Evolutionary conservation across 1,140 invertebrate species (phyloP).

Genomic region (Cydia fagiglandana): DNA sequence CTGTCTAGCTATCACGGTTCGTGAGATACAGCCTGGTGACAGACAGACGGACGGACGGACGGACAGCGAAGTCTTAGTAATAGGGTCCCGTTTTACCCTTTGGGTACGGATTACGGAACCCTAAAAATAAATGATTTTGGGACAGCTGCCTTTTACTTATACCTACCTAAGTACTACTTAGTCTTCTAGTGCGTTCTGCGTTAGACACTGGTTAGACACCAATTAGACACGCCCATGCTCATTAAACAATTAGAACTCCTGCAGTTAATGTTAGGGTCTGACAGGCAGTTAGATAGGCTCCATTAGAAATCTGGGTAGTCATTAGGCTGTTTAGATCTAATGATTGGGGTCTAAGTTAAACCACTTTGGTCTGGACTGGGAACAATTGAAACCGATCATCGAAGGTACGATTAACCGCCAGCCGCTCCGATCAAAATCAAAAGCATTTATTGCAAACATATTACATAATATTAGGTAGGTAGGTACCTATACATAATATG

Average conservation of each 20-base stretch:
- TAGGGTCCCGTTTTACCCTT: no score
- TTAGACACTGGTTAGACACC: background rate
- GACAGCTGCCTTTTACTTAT: background rate
- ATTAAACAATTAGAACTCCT: background rate
- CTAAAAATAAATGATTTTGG: no score
- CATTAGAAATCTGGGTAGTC: conserved; percentile 3
- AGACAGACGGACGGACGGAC: no score
- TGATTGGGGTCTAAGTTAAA: conserved; percentile 3
- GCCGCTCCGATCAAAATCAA: no score
- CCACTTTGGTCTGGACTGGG: background rate
- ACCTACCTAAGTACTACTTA: background rate
- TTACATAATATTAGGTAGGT: no score
- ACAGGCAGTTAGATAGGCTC: background rate
- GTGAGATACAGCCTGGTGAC: no score
- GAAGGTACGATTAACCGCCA: no score
- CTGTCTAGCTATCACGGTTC: no score
- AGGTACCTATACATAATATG: no score
- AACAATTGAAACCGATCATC: background rate
- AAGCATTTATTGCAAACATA: no score
- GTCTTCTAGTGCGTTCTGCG: background rate
- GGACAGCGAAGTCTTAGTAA: no score
- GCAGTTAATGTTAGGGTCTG: conserved; percentile 4
- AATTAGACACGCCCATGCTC: background rate
- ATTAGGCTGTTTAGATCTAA: background rate
- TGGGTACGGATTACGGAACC: no score